phyloP scores from a whole-genome alignment of 2,888 invertebrate species.

The Xanthia togata region DNA sequence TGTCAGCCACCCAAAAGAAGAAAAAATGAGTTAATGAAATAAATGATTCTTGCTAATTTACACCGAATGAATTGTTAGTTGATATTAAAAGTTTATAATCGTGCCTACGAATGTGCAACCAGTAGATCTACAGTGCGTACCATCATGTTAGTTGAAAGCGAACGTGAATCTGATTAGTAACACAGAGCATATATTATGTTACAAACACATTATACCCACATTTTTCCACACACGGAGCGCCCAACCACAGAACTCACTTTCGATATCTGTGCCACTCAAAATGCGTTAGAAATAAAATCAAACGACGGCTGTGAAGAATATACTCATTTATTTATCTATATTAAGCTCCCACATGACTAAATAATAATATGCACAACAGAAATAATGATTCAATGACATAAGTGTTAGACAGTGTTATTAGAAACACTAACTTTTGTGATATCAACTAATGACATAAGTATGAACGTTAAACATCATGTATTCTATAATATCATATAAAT shows the following conservation, averaged over 20 bases:
- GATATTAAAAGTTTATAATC: slow-evolving; percentile 37
- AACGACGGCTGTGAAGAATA: slow-evolving; percentile 86
- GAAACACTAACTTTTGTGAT: slow-evolving; percentile 61
- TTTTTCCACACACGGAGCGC: slow-evolving; percentile 57
- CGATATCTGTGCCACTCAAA: slow-evolving; percentile 65
- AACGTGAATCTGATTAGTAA: slow-evolving; percentile 57
- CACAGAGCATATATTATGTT: slow-evolving; percentile 45
- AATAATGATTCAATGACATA: slow-evolving; percentile 69
- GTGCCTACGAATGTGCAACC: slow-evolving; percentile 58
- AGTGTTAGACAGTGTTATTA: slow-evolving; percentile 59
- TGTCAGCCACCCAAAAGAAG: slow-evolving; percentile 14
- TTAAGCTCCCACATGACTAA: slow-evolving; percentile 81
- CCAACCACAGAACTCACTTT: slow-evolving; percentile 56
- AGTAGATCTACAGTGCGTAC: slow-evolving; percentile 63
- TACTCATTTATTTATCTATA: slow-evolving; percentile 86
- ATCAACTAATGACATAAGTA: slow-evolving; percentile 69
- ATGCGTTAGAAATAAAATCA: slow-evolving; percentile 82
- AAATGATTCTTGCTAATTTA: slow-evolving; percentile 26
- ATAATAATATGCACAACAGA: slow-evolving; percentile 78
- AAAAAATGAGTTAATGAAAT: slow-evolving; percentile 24
- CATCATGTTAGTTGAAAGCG: slow-evolving; percentile 64
- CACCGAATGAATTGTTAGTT: slow-evolving; percentile 47
- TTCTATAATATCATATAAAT: slow-evolving; percentile 72
- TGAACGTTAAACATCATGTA: slow-evolving; percentile 70
- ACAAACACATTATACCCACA: slow-evolving; percentile 65